Conservation (phyloP, 1,140 invertebrate species). For the Drosophila pruinosa region DNA sequence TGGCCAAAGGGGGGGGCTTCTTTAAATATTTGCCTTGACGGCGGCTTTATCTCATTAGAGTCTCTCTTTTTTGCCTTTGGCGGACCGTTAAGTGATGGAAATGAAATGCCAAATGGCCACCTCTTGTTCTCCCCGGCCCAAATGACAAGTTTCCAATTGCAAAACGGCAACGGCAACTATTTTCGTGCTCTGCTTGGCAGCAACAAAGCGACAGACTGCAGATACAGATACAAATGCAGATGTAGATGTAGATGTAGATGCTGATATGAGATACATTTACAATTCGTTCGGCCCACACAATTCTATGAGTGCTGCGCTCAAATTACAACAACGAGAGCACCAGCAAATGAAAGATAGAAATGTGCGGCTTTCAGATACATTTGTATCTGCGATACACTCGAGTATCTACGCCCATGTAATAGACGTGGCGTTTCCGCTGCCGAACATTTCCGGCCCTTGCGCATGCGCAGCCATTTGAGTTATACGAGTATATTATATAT, state of each 20-base stretch:
- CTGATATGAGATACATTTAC: slow-evolving; percentile 57
- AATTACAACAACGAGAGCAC: slow-evolving; percentile 54
- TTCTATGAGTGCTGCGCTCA: slow-evolving; percentile 31
- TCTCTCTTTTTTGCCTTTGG: not conserved
- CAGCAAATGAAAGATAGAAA: slow-evolving; percentile 44
- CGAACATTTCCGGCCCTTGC: slow-evolving; percentile 64
- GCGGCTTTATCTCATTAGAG: slow-evolving; percentile 78
- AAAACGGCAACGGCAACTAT: slow-evolving; percentile 47
- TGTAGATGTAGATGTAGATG: slow-evolving; percentile 36
- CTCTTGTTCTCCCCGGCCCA: slow-evolving; percentile 2
- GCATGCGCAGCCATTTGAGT: slow-evolving; percentile 58
- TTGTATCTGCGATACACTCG: slow-evolving; percentile 33
- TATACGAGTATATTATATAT: no score
- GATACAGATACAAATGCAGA: slow-evolving; percentile 38
- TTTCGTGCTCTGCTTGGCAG: slow-evolving; percentile 74
- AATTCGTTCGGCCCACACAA: slow-evolving; percentile 48
- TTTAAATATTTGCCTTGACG: slow-evolving; percentile 56
- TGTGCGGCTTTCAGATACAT: slow-evolving; percentile 38
- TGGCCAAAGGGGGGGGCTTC: slow-evolving; percentile 35
- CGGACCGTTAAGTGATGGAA: slow-evolving; percentile 54
- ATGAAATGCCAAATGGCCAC: slow-evolving; percentile 55
- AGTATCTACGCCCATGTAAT: slow-evolving; percentile 48
- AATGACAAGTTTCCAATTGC: slow-evolving; percentile 68
- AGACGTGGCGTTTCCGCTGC: slow-evolving; percentile 67
- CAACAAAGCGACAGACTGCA: slow-evolving; percentile 55